These are phyloP conservation scores for Calephelis virginiensis DNA, from an alignment of 1,140 invertebrate species.

Conservation along the genomic window DNA sequence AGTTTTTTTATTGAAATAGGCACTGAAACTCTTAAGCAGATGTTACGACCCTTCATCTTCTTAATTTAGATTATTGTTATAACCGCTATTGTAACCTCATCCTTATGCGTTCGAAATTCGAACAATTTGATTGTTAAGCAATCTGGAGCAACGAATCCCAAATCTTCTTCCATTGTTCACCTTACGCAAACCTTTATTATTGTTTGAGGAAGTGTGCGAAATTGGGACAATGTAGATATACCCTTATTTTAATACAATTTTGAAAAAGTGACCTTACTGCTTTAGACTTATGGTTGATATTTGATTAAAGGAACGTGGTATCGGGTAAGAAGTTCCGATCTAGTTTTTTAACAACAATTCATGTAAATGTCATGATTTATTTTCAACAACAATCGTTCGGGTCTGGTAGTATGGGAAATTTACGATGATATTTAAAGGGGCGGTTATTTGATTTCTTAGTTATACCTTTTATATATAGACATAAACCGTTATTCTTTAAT, in stretches of 20 bases:
- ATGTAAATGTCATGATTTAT: slow-evolving; percentile 70
- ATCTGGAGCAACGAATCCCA: slow-evolving; percentile 58
- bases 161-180: slow-evolving; percentile 43
- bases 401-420: slow-evolving; percentile 63
- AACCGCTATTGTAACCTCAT: slow-evolving; percentile 10
- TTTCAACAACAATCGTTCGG: slow-evolving; percentile 60
- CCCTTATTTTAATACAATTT: slow-evolving; percentile 14
- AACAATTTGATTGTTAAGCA: slow-evolving; percentile 43
- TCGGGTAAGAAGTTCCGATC: slow-evolving; percentile 43
- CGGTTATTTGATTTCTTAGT: slow-evolving; percentile 40
- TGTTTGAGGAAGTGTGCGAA: slow-evolving; percentile 70
- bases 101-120: slow-evolving; percentile 14
- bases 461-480: slow-evolving; percentile 26
- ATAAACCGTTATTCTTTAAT: slow-evolving; percentile 10
- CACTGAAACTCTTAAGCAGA: slow-evolving; percentile 25
- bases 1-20: too few species aligned
- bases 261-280: neutral
- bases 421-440: slow-evolving; percentile 57
- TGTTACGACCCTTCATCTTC: slow-evolving; percentile 32
- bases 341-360: slow-evolving; percentile 49
- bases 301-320: neutral
- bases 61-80: slow-evolving; percentile 12
- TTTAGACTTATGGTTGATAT: neutral
- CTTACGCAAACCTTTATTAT: slow-evolving; percentile 41
- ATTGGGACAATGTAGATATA: slow-evolving; percentile 27